These are phyloP conservation scores for Procavia capensis DNA, from an alignment of 2,113 vertebrate genomes.

Conservation along the genomic window DNA sequence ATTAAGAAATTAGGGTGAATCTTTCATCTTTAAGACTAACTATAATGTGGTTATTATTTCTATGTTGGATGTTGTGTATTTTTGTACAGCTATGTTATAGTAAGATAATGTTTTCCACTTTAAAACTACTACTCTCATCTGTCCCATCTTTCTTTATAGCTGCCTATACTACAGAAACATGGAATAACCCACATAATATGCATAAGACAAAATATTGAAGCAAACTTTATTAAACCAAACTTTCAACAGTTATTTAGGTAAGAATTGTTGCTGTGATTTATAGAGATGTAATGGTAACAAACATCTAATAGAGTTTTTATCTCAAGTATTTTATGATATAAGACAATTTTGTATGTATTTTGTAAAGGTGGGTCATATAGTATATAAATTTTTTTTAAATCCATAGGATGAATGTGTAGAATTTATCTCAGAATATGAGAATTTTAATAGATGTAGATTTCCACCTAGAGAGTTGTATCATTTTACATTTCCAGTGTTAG, in stretches of 20 bases:
- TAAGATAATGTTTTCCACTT: slow-evolving; percentile 55
- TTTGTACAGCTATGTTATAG: neutral
- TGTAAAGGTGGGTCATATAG: neutral
- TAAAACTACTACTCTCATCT: slow-evolving; percentile 38
- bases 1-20: slow-evolving; percentile 55
- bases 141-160: slow-evolving; percentile 85
- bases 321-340: slow-evolving; percentile 14
- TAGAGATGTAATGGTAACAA: slow-evolving; percentile 35
- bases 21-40: neutral
- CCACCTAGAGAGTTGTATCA: neutral
- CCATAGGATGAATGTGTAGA: too few relatives aligned
- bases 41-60: neutral
- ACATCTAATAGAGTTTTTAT: slow-evolving; percentile 24
- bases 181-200: slow-evolving; percentile 98
- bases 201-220: slow-evolving; percentile 99
- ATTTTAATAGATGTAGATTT: neutral
- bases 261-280: slow-evolving; percentile 75
- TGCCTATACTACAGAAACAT: slow-evolving; percentile 95
- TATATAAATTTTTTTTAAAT: neutral
- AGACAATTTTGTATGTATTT: slow-evolving; percentile 10
- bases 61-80: slow-evolving; percentile 39
- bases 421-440: neutral
- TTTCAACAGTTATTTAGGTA: slow-evolving; percentile 98
- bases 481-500: neutral
- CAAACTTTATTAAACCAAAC: slow-evolving; percentile 99